Conservation (phyloP, 2,888 invertebrate species). For the Limenitis camilla region DNA sequence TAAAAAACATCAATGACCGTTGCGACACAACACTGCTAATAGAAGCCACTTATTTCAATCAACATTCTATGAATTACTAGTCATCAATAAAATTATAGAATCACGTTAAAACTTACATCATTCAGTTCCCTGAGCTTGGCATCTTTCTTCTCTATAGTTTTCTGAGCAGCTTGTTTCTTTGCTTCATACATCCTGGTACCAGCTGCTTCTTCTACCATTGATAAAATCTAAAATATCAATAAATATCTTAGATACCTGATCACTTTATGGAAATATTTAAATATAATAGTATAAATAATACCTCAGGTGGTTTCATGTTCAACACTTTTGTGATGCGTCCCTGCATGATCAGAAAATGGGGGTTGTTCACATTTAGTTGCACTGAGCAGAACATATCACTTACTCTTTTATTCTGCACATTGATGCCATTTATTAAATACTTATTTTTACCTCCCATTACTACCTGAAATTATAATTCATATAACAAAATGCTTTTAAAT, state of each 20-base stretch:
- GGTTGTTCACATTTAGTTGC: constrained; percentile 98
- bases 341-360: constrained; percentile 99
- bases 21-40: too few species aligned
- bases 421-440: constrained; percentile 94
- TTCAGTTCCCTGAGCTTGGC: constrained; percentile 90
- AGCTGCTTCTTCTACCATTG: constrained; percentile 99
- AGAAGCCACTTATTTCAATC: too few species aligned
- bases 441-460: constrained; percentile 92
- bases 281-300: constrained; percentile 38
- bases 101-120: constrained; percentile 66
- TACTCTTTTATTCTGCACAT: constrained; percentile 91
- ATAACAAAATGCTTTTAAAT: neutral
- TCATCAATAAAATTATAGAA: neutral
- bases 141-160: constrained; percentile 94
- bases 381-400: constrained; percentile 97
- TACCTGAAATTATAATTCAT: constrained; percentile 63
- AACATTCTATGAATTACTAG: too few species aligned
- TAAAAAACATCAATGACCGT: too few species aligned
- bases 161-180: constrained; percentile 90
- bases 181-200: constrained; percentile 97
- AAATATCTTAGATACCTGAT: neutral
- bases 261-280: neutral
- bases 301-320: constrained; percentile 98
- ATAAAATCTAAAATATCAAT: constrained; percentile 78
- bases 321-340: constrained; percentile 98